Base-by-base conservation (phyloP, 1,140 invertebrate species). In the Drosophila pandora region DNA sequence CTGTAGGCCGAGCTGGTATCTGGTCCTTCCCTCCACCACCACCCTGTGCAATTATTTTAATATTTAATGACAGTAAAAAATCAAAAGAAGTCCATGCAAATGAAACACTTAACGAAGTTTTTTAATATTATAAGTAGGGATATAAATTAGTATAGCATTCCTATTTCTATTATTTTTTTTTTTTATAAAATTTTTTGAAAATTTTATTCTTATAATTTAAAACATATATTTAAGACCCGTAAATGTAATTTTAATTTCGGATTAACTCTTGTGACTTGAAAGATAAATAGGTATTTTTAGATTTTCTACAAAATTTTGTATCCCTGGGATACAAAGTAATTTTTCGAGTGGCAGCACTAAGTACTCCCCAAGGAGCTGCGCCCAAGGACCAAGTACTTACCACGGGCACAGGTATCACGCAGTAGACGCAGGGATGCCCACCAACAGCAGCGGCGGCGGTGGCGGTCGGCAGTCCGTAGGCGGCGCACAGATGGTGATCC, bases 391-490 rank as follows among this genome's bases (percentile, higher is more conserved):
- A 53, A 57, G 41, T 23, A 90, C 89, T 90, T 54, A 91, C 90
- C 89, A 91, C 79, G 64, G 81, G 81, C 64, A 91, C 89, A 57
- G 89, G 89, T 83, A 90, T 89, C 21, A 90, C 89, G 77, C 89
- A 90, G 71, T 90, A 90, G 71, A 90, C 84, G 74, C 89, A 90
- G 54, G 89, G 89, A 81, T 90, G 89, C 47, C 84, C 89, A 90
- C 80, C 89, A 82, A 90, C 78, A 85, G 89, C 80, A 72, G 88
- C 73, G 72, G 71, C 68, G 70, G 71, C 74, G 53, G 74, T 76
- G 69, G 79, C 88, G 69, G 84, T 88, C 54, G 89, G 89, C 79
- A 90, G 63, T 84, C 84, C 82, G 89, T 90, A 90, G 56, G 82
- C 74, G 63, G 82, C 61, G 82, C 82, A 90, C 56, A 90, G 76